A percentile compares a stretch with the other conserved stretches of the same genome.
Evolutionary conservation across 2,797 vertebrate species (phyloP).

Genomic region (Bryconaethiops microstoma): DNA sequence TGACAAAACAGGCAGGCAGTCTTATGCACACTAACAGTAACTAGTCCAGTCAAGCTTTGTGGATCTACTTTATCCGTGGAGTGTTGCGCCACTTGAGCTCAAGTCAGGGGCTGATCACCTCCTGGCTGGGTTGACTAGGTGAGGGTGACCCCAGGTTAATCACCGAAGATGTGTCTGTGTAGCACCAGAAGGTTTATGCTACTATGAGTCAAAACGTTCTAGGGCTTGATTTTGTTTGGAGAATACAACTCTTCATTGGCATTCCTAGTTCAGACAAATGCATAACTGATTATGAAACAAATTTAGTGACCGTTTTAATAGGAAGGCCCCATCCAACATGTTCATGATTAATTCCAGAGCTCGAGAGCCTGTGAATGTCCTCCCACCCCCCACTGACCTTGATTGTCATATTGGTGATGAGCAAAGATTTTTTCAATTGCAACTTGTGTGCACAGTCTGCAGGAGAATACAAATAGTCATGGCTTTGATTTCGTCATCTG

Average conservation of each 20-base stretch:
- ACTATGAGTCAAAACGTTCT: neutral
- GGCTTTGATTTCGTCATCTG: neutral
- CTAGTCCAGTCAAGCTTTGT: neutral
- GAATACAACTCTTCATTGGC: neutral
- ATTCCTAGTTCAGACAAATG: neutral
- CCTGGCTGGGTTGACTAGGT: too few species aligned
- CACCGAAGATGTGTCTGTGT: too few species aligned
- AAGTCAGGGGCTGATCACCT: too few species aligned
- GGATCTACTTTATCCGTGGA: neutral
- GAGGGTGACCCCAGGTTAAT: too few species aligned
- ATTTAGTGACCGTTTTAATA: neutral
- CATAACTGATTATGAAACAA: neutral
- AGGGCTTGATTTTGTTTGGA: neutral
- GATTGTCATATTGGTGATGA: neutral
- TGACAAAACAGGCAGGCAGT: constrained; percentile 48
- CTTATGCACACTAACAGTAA: neutral
- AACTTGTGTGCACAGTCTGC: neutral
- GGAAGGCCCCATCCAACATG: neutral
- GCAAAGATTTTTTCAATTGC: neutral
- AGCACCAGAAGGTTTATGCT: too few species aligned
- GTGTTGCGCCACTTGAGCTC: neutral
- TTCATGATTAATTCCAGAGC: neutral
- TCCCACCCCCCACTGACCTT: neutral
- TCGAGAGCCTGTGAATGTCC: neutral
- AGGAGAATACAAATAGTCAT: neutral